These are phyloP conservation scores for Holothuria glaberrima DNA, from an alignment of 35 echinoderm and acorn worm genomes.

Conservation along the genomic window DNA sequence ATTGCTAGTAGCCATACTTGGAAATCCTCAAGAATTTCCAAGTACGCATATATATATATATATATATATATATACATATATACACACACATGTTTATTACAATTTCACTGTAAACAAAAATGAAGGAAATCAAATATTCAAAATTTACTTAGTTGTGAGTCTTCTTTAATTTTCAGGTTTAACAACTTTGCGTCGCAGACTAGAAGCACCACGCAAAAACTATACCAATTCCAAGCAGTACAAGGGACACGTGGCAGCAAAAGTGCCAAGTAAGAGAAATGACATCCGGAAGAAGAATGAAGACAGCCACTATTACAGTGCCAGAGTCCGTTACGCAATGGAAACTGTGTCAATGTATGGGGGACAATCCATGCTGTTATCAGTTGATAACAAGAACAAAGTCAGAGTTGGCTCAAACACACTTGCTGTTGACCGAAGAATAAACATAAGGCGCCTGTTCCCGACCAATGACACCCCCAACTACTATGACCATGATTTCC, in stretches of 20 bases:
- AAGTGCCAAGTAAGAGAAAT: slow-evolving; percentile 49
- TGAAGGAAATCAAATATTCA: too few relatives aligned
- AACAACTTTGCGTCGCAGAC: neutral
- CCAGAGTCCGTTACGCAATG: slow-evolving; percentile 53
- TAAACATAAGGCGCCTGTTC: slow-evolving; percentile 33
- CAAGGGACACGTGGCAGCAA: slow-evolving; percentile 60
- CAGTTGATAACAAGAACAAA: slow-evolving; percentile 73
- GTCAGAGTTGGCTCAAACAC: slow-evolving; percentile 60
- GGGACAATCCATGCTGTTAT: neutral
- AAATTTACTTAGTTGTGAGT: too few relatives aligned
- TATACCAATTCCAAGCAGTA: slow-evolving; percentile 11
- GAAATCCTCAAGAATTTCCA: too few relatives aligned
- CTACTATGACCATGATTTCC: slow-evolving; percentile 66
- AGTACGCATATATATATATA: too few relatives aligned
- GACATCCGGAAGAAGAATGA: neutral
- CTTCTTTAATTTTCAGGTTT: slow-evolving; percentile 16
- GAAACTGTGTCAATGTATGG: slow-evolving; percentile 34
- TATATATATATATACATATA: too few relatives aligned
- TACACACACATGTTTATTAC: too few relatives aligned
- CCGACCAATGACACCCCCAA: slow-evolving; percentile 44
- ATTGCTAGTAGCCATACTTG: too few relatives aligned
- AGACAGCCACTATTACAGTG: slow-evolving; percentile 71
- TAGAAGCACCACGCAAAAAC: slow-evolving; percentile 40
- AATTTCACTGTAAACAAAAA: too few relatives aligned
- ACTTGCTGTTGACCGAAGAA: slow-evolving; percentile 56